phyloP scores from a whole-genome alignment of 2,888 invertebrate species.

The Apodemia mormo region DNA sequence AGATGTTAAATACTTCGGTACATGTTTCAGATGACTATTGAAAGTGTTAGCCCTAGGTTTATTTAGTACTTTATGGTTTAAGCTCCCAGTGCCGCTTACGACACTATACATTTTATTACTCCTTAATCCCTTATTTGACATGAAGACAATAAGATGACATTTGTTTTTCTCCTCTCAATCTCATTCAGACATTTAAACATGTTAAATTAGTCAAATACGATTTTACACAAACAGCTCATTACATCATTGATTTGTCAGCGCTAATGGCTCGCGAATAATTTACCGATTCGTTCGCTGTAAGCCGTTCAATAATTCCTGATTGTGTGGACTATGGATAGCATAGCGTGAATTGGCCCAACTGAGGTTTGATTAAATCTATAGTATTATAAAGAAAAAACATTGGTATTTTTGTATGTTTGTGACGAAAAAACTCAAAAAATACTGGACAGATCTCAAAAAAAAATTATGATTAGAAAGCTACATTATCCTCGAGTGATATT shows the following conservation, averaged over 20 bases:
- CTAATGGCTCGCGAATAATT: slow-evolving; percentile 36
- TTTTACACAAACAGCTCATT: slow-evolving; percentile 27
- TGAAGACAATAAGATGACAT: not conserved
- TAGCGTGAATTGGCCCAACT: slow-evolving; percentile 5
- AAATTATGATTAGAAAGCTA: too few species aligned
- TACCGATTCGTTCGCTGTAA: slow-evolving; percentile 35
- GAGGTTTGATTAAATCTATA: too few species aligned
- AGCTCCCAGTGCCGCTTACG: too few species aligned
- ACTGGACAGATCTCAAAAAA: too few species aligned
- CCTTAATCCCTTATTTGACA: not conserved
- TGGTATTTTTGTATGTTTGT: too few species aligned
- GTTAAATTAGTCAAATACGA: slow-evolving; percentile 26
- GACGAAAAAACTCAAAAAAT: too few species aligned
- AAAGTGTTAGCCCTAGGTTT: too few species aligned
- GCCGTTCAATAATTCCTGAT: slow-evolving; percentile 33
- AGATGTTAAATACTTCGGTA: too few species aligned
- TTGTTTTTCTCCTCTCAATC: not conserved
- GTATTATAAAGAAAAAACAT: too few species aligned
- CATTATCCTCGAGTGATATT: too few species aligned
- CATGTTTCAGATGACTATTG: too few species aligned
- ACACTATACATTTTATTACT: not conserved
- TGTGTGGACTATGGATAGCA: slow-evolving; percentile 26
- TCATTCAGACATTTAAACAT: slow-evolving; percentile 20
- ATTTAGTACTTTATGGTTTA: too few species aligned
- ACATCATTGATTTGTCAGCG: slow-evolving; percentile 30